These are phyloP conservation scores for Marasmarcha lunaedactyla DNA, from an alignment of 2,888 invertebrate species.

Conservation along the genomic window DNA sequence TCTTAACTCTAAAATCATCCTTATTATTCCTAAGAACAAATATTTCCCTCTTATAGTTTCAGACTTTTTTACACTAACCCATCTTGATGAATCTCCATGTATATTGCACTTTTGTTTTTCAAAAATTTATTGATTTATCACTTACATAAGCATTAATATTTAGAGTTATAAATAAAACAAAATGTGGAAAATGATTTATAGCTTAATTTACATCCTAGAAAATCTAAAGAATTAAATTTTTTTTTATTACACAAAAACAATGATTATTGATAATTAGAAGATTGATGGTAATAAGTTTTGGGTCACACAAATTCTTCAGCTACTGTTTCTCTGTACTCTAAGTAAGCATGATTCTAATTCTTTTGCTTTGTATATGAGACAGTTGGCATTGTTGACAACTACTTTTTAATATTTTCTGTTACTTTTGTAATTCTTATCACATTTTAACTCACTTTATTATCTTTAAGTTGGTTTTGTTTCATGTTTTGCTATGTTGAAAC, in stretches of 20 bases:
- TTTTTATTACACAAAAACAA: background rate
- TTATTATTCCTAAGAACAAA: too few species aligned
- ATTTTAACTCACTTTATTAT: conserved; percentile 74
- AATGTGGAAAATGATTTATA: background rate
- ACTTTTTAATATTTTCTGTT: conserved; percentile 31
- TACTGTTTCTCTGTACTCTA: conserved; percentile 49
- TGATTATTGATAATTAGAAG: background rate
- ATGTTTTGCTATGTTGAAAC: conserved; percentile 77
- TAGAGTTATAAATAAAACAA: too few species aligned
- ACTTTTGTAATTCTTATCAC: conserved; percentile 34
- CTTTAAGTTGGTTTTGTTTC: conserved; percentile 78
- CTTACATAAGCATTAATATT: too few species aligned
- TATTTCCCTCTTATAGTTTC: too few species aligned
- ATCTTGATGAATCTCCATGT: too few species aligned
- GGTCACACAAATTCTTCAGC: too few species aligned
- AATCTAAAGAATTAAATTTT: background rate
- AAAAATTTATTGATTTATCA: too few species aligned
- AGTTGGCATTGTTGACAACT: conserved; percentile 40
- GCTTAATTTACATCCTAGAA: background rate
- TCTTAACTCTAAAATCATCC: too few species aligned
- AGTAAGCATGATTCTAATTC: conserved; percentile 52
- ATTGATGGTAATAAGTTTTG: too few species aligned
- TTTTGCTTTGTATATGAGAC: conserved; percentile 38
- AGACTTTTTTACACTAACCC: too few species aligned
- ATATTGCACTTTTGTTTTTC: too few species aligned